Conservation (phyloP, 2,113 vertebrate genomes). For the Apteryx mantelli region DNA sequence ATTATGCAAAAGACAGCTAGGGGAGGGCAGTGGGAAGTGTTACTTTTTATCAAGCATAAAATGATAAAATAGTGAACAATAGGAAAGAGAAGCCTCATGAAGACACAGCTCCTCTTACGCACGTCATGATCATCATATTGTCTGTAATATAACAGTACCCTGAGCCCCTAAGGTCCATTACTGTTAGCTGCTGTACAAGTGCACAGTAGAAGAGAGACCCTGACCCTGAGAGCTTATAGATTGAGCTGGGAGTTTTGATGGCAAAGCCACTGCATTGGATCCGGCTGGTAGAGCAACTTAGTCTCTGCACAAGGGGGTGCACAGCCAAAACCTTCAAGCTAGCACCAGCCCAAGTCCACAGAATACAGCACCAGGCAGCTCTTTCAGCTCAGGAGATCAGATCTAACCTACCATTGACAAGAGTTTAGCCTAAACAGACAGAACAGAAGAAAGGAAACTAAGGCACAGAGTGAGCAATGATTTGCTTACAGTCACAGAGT, state of each 20-base stretch:
- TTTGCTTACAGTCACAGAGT: neutral
- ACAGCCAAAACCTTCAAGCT: neutral
- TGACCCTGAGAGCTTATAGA: accelerated
- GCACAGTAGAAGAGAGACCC: neutral
- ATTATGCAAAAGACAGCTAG: neutral
- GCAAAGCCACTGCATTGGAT: neutral
- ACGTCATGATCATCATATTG: accelerated
- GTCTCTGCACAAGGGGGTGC: accelerated
- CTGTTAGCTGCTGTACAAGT: neutral
- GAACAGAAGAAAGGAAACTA: neutral
- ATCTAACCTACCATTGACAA: neutral
- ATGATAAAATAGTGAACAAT: neutral
- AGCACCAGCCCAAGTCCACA: neutral
- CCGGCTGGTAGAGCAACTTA: neutral
- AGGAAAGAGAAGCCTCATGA: neutral
- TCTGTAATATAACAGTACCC: neutral
- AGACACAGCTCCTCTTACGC: neutral
- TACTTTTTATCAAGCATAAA: neutral
- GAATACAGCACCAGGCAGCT: neutral
- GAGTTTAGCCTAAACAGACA: neutral
- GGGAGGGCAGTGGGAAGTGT: neutral
- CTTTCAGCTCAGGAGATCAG: neutral
- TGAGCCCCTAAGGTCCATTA: neutral
- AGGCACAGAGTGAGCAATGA: neutral
- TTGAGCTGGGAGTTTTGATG: neutral